Evolutionary conservation across 2,888 invertebrate genomes (phyloP).

Genomic region (Diarsia dahlii): DNA sequence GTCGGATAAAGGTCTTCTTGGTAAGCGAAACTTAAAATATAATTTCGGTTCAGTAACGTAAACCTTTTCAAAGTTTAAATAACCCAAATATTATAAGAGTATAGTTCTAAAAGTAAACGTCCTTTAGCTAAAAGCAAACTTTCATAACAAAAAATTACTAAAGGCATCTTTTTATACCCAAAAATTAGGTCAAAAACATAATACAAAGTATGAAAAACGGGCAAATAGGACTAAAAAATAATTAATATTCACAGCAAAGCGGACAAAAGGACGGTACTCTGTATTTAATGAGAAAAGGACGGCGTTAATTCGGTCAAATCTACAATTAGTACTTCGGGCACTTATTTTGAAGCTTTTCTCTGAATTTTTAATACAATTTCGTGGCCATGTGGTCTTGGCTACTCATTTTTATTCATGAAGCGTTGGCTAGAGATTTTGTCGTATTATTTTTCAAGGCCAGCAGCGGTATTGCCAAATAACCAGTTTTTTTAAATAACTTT

Average conservation of each 20-base stretch:
- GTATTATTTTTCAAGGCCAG: conserved; percentile 23
- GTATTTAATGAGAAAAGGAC: conserved; percentile 30
- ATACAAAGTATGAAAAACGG: conserved; percentile 28
- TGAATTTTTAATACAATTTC: conserved; percentile 34
- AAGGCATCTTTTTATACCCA: background rate
- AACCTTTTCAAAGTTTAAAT: conserved; percentile 8
- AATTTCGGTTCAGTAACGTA: background rate
- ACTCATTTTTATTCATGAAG: conserved; percentile 51
- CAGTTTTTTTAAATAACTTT: background rate
- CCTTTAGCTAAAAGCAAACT: conserved; percentile 31
- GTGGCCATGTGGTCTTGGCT: conserved; percentile 22
- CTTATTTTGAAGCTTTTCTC: conserved; percentile 33
- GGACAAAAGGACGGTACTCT: conserved; percentile 1
- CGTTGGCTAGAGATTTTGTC: conserved; percentile 2
- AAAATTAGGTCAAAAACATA: conserved; percentile 27
- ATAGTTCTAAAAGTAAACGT: conserved; percentile 6
- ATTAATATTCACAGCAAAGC: conserved; percentile 51
- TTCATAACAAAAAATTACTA: conserved; percentile 12
- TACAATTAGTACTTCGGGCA: conserved; percentile 37
- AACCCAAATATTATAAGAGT: background rate
- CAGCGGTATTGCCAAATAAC: background rate
- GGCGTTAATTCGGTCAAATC: conserved; percentile 45
- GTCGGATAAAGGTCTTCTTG: background rate
- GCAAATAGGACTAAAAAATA: conserved; percentile 25
- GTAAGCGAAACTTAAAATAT: background rate